Conservation (phyloP, 2,113 vertebrate genomes). For the Podiceps cristatus region DNA sequence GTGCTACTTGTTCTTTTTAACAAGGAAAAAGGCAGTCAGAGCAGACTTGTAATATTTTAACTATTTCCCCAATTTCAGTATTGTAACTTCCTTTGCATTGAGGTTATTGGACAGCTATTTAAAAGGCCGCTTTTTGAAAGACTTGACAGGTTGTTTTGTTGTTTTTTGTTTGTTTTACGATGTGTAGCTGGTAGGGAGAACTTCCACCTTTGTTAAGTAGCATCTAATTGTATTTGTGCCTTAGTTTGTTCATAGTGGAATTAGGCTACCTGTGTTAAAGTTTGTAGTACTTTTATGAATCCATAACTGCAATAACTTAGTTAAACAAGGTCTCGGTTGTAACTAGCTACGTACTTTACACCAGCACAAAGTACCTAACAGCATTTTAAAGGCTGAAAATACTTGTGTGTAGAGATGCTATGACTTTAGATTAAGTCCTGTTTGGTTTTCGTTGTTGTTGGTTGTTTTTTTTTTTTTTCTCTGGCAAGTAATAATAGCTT, state of each 20-base stretch:
- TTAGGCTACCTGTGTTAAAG: background rate
- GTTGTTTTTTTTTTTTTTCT: background rate
- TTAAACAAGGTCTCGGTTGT: background rate
- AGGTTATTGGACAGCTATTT: background rate
- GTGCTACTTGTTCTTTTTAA: background rate
- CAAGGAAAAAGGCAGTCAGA: background rate
- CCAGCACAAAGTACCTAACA: background rate
- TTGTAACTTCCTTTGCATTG: background rate
- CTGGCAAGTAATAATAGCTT: background rate
- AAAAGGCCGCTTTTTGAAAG: background rate
- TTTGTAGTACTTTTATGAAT: background rate
- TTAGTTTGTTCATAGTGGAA: background rate
- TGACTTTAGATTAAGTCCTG: background rate
- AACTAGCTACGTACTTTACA: background rate
- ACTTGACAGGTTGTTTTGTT: fast-evolving
- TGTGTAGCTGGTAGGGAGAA: background rate
- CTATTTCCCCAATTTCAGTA: fast-evolving
- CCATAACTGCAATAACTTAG: background rate
- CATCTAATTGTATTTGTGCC: background rate
- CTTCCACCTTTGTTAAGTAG: background rate
- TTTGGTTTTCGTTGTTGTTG: background rate
- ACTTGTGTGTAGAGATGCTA: background rate
- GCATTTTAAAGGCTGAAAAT: background rate
- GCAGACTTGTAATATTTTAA: background rate
- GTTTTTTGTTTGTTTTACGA: background rate